Conservation (phyloP, 2,888 invertebrate species). For the Aphidius colemani region DNA sequence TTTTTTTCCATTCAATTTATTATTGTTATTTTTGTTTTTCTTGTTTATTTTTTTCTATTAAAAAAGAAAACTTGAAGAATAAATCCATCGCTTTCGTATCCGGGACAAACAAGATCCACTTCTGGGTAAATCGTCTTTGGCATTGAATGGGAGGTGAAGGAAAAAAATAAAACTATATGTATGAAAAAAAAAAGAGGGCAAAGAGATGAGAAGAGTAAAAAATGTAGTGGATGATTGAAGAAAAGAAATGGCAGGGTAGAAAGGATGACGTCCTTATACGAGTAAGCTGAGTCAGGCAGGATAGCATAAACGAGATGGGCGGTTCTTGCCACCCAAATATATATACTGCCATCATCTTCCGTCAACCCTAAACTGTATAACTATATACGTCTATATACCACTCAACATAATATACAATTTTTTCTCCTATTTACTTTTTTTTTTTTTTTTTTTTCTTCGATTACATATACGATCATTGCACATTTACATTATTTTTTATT, state of each 20-base stretch:
- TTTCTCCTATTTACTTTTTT: conserved; percentile 17
- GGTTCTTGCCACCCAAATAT: conserved; percentile 51
- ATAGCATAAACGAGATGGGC: conserved; percentile 56
- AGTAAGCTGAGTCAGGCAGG: conserved; percentile 50
- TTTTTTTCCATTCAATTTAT: neutral
- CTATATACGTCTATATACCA: conserved; percentile 34
- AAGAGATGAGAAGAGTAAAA: conserved; percentile 28
- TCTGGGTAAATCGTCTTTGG: conserved; percentile 27
- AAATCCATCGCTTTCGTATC: conserved; percentile 37
- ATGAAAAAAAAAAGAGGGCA: too few relatives aligned
- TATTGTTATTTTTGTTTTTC: neutral
- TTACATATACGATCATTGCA: neutral
- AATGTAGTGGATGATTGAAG: conserved; percentile 5
- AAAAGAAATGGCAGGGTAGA: conserved; percentile 23
- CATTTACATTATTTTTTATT: too few relatives aligned
- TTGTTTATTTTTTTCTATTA: neutral
- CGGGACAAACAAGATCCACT: conserved; percentile 45
- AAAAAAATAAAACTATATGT: too few relatives aligned
- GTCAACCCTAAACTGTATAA: too few relatives aligned
- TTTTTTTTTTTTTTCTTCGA: neutral
- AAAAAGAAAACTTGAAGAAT: conserved; percentile 17
- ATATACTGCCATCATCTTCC: conserved; percentile 39
- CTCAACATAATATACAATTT: conserved; percentile 40
- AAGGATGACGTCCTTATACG: conserved; percentile 28
- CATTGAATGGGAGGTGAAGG: too few relatives aligned